Evolutionary conservation across 1,140 invertebrate genomes (phyloP).

Genomic region (Ruditapes philippinarum): DNA sequence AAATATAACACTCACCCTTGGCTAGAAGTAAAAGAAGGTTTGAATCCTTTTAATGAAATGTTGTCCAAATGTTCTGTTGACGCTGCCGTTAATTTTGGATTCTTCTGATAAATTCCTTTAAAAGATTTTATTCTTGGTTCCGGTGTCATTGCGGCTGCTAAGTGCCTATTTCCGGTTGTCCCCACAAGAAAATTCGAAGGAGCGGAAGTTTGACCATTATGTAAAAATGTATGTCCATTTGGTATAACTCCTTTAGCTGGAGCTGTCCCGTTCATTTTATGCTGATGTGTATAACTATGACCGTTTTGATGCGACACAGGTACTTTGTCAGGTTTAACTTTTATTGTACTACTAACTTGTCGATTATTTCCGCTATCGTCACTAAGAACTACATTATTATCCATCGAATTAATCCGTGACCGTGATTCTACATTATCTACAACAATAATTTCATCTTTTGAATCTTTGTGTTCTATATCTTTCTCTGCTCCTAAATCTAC

Average conservation of each 20-base stretch:
- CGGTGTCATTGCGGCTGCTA: conserved; percentile 25
- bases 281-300: neutral
- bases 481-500: conserved; percentile 48
- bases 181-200: conserved; percentile 1
- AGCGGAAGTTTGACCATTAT: neutral
- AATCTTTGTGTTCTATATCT: neutral
- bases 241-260: neutral
- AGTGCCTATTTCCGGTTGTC: neutral
- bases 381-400: neutral
- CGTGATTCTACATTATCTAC: neutral
- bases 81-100: conserved; percentile 43
- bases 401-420: neutral
- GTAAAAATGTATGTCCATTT: neutral
- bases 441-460: neutral
- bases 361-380: neutral
- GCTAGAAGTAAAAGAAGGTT: neutral
- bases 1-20: conserved; percentile 33
- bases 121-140: conserved; percentile 44
- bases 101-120: conserved; percentile 54
- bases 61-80: conserved; percentile 61
- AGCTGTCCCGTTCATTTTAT: neutral
- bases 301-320: neutral
- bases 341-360: neutral
- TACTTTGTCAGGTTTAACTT: neutral
- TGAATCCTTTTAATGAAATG: conserved; percentile 40